Base-by-base conservation (phyloP, 2,797 vertebrate species). In the Coregonus suidteri region DNA sequence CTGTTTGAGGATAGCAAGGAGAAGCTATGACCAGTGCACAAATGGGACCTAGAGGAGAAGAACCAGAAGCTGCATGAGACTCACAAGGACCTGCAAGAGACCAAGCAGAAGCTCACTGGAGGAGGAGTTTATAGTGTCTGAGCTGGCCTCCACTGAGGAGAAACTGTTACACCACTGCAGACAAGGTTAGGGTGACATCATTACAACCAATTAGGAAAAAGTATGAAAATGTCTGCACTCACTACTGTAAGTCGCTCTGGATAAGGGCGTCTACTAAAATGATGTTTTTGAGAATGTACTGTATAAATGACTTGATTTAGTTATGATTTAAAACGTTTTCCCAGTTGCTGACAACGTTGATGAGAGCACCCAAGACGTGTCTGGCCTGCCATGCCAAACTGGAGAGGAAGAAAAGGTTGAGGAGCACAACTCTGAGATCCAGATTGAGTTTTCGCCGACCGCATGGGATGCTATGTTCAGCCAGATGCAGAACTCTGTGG, bases 351-450 rank as follows among this genome's bases (percentile, higher is more conserved):
- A 92, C n/a, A 67, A 95, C 96, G 96, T 93, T 71, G 90, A 96
- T 71, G 91, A 92, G 90, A 97, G 95, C 81, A 96, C 96, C 70
- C 88, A 89, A 7, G 96, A 97, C 68, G 95, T 98, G 13, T 95
- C 90, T 14, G 95, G 96, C 30, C 96, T 99, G 20, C 96, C 96
- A 98, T 13, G 95, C 92, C 0, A 99, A 99, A 81, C 93, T 99
- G 91, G 95, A 98, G 87, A 88, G 97, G 20, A 99, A 97, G 90
- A 94, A 84, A 92, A 92, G 62, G 93, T 99, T 86, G 98, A 99
- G 82, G 89, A 95, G 77, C 95, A 97, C 89, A 99, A 99, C 86
- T 73, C 74, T 30, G 56, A 88, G 1, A 86, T 93, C n/a, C 96
- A 96, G 86, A 88, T 91, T 91, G 82, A 89, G 78, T 0, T 99